Base-by-base conservation (phyloP, 2,888 invertebrate species). In the Synanthedon myopaeformis region DNA sequence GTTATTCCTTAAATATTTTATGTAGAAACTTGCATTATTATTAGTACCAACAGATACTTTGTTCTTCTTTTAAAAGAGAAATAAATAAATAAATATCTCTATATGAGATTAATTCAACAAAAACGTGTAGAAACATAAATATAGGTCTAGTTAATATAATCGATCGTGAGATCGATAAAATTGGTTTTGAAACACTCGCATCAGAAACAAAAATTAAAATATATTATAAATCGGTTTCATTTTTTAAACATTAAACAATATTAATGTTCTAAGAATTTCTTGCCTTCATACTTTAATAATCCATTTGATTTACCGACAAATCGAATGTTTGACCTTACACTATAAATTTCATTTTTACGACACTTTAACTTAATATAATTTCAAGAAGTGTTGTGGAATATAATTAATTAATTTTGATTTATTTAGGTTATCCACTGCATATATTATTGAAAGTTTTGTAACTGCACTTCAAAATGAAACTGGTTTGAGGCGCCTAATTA, bases 131-230 rank as follows among this genome's bases (percentile, higher is more conserved):
- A 42, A 42, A 45, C 42, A 45, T 8, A 35, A 35, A 35, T 35
- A 10, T 35, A 35, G 35, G 11, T 13, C 45, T 45, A 45, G n/a
- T 49, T 53, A 53, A 53, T 51, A 53, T 42, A 50, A 53, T 53
- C 51, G 50, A 51, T 42, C 51, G 42, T 53, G 53, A 51, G 17
- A 50, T 51, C 13, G 45, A n/a, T 45, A 45, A 45, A 45, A 45
- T 45, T 45, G 14, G 45, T 6, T 45, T 45, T 45, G 35, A 35
- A 35, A 35, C 35, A 35, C 35, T 10, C 35, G 10, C 35, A 35
- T 35, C 35, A 35, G 35, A 35, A 35, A 35, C 35, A 35, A 10
- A 35, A 6, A 35, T 35, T 35, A 35, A 35, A 35, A 35, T 35
- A 35, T 10, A 35, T 35, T 35, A 35, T 35, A 35, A 35, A 35